Conservation (phyloP, 2,888 invertebrate genomes). For the Microctonus hyperodae region DNA sequence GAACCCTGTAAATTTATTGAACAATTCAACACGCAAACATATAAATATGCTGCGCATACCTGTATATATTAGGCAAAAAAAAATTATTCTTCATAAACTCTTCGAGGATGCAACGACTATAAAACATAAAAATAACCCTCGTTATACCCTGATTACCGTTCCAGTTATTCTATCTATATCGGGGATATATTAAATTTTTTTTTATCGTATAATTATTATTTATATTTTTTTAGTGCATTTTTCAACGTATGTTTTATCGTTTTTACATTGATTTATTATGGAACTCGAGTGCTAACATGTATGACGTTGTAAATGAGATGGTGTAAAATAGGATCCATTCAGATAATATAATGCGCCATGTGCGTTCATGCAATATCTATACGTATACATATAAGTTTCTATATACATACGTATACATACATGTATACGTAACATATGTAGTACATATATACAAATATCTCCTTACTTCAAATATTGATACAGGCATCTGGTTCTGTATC, state of each 20-base stretch:
- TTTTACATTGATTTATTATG: background rate
- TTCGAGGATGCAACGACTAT: background rate
- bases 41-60: background rate
- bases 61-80: background rate
- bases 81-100: background rate
- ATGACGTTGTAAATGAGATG: constrained; percentile 14
- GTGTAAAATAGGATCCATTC: constrained; percentile 15
- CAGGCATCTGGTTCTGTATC: constrained; percentile 25
- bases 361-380: constrained; percentile 5
- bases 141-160: constrained; percentile 1
- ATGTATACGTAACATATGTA: background rate
- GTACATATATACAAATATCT: background rate
- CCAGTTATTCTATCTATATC: background rate
- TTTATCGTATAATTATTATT: background rate
- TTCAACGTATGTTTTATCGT: background rate
- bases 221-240: background rate
- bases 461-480: constrained; percentile 11
- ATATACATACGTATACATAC: background rate
- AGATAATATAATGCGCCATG: constrained; percentile 21
- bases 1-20: constrained; percentile 20
- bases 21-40: constrained; percentile 2
- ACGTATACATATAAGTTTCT: background rate
- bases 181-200: background rate
- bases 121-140: constrained; percentile 2
- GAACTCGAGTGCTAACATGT: background rate